Base-by-base conservation (phyloP, 2,113 vertebrate genomes). In the Bos javanicus region DNA sequence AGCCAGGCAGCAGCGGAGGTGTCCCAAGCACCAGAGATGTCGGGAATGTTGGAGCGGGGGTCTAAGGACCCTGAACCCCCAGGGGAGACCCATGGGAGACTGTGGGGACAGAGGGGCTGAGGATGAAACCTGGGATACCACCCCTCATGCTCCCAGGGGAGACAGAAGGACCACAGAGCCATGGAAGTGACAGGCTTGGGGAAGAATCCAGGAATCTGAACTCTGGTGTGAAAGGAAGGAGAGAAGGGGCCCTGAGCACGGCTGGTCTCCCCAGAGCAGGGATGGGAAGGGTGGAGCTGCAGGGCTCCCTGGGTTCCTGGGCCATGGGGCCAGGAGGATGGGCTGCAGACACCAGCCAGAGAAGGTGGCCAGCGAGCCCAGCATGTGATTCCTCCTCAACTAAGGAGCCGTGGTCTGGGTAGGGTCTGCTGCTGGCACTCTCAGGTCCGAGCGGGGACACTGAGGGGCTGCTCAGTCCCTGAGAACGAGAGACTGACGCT, bases 1-100 rank as follows among this genome's bases (percentile, higher is more conserved):
- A 0, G 85, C 30, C 30, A 87, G 30, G 43, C 59, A 15, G 43
- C 1, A 0, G 19, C 0, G 0, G 28, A 64, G 17, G 43, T 64
- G 28, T 64, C 59, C 43, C 12, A 59, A 48, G 59, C 12, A 50
- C 16, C 43, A 64, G 30, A 21, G 85, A n/a, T 25, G 59, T 52
- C 30, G 1, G 59, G 9, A 30, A n/a, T 87, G 59, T 52, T 23
- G 11, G 39, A 80, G 39, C 21, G 1, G 12, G 71, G 13, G 36
- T 7, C 12, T 21, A 8, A 19, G 74, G 56, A 46, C 23, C 17
- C 56, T 60, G 54, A 30, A 30, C 33, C 11, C 12, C 23, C 11
- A 13, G 30, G 6, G 26, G 12, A 90, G 78, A 28, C 39, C 5
- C 0, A 0, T 8, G 25, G 56, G 17, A 46, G 93, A 83, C 11